Conservation (phyloP, 2,113 vertebrate genomes). For the Gasterosteus nipponicus region DNA sequence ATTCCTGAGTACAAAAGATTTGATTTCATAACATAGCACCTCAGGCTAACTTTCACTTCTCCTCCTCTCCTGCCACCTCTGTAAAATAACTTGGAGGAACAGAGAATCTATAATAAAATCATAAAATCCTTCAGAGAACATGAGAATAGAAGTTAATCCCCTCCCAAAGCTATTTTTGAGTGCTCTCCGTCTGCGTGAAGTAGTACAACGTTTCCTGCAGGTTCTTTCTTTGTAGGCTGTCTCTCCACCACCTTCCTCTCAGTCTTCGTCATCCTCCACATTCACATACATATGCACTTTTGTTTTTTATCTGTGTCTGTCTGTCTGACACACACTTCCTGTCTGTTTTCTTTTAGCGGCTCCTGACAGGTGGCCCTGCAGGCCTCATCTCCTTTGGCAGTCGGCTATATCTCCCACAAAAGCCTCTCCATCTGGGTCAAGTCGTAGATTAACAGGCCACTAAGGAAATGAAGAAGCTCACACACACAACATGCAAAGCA, state of each 20-base stretch:
- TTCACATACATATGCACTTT: constrained; percentile 44
- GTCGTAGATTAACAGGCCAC: constrained; percentile 58
- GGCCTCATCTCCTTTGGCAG: constrained; percentile 62
- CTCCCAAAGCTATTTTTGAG: constrained; percentile 32
- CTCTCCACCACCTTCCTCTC: constrained; percentile 28
- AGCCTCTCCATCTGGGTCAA: constrained; percentile 70
- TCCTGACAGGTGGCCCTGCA: constrained; percentile 68
- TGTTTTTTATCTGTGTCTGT: constrained; percentile 26
- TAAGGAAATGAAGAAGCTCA: constrained; percentile 30
- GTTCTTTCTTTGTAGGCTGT: constrained; percentile 28
- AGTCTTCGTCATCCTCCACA: constrained; percentile 10
- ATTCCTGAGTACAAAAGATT: background rate
- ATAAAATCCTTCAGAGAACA: constrained; percentile 25
- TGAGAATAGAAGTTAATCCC: constrained; percentile 40
- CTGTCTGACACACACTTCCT: constrained; percentile 32
- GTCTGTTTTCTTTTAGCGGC: constrained; percentile 48
- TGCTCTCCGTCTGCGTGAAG: constrained; percentile 22
- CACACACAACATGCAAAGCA: constrained; percentile 25
- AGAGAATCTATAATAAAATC: constrained; percentile 32
- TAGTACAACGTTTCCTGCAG: background rate
- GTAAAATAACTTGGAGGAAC: constrained; percentile 26
- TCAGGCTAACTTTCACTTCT: constrained; percentile 8
- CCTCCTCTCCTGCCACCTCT: background rate
- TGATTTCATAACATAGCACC: constrained; percentile 6
- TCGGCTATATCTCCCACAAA: constrained; percentile 64